phyloP scores from a whole-genome alignment of 2,888 invertebrate species.

The Asteroscopus sphinx region DNA sequence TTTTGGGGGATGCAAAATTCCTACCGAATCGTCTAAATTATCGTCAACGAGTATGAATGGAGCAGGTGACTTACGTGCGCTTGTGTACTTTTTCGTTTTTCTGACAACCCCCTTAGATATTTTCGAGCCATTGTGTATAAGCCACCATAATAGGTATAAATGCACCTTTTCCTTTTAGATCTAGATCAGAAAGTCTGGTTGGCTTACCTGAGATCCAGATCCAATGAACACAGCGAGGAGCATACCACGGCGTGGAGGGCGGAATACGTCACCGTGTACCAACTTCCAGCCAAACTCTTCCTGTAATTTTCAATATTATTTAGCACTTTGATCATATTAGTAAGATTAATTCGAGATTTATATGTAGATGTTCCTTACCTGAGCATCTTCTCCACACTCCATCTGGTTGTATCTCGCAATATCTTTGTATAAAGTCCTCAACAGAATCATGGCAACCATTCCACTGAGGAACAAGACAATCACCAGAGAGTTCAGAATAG shows the following conservation, averaged over 20 bases:
- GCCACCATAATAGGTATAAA: not conserved
- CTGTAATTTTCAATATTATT: constrained; percentile 79
- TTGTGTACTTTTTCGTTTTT: too few relatives aligned
- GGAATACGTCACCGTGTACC: constrained; percentile 99
- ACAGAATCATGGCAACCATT: constrained; percentile 99
- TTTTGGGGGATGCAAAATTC: too few relatives aligned
- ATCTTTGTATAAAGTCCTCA: constrained; percentile 99
- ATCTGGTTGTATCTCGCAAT: constrained; percentile 99
- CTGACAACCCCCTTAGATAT: too few relatives aligned
- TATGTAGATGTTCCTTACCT: constrained; percentile 92
- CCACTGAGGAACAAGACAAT: constrained; percentile 99
- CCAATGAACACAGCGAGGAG: constrained; percentile 98
- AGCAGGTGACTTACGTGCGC: too few relatives aligned
- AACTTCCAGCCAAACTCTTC: constrained; percentile 99
- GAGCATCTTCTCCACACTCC: constrained; percentile 96
- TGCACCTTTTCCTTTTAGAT: too few relatives aligned
- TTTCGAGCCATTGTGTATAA: too few relatives aligned
- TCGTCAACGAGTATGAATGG: too few relatives aligned
- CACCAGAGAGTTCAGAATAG: constrained; percentile 98
- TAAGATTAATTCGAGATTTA: not conserved
- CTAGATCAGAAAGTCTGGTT: not conserved
- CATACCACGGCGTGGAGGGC: constrained; percentile 99
- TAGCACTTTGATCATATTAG: not conserved
- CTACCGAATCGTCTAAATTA: too few relatives aligned
- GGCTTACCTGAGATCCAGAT: constrained; percentile 96